Evolutionary conservation across 1,140 invertebrate species (phyloP).

Genomic region (Aporrectodea caliginosa): DNA sequence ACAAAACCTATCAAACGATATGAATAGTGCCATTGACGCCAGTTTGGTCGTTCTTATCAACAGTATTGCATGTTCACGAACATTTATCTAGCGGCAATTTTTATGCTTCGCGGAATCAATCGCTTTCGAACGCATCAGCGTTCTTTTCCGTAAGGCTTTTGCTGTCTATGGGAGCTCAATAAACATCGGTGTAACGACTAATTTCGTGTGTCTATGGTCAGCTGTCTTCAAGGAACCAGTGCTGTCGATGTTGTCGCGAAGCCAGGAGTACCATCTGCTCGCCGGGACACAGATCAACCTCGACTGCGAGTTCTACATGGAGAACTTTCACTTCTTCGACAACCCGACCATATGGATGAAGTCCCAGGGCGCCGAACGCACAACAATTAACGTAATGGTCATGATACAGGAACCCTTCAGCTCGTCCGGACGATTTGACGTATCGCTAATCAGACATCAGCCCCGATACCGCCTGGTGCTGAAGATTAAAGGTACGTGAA

Average conservation of each 20-base stretch:
- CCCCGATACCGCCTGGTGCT: constrained; percentile 8
- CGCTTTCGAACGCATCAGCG: too few relatives aligned
- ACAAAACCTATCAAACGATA: too few relatives aligned
- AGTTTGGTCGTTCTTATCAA: too few relatives aligned
- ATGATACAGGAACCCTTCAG: constrained; percentile 9
- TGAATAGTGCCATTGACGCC: too few relatives aligned
- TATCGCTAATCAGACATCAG: not conserved
- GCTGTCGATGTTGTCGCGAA: not conserved
- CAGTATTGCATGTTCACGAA: too few relatives aligned
- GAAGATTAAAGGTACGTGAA: constrained; percentile 18
- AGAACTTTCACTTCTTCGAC: constrained; percentile 5
- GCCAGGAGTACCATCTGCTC: not conserved
- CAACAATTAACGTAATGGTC: constrained; percentile 3
- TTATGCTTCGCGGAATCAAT: too few relatives aligned
- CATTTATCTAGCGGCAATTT: too few relatives aligned
- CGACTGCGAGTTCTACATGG: constrained; percentile 14
- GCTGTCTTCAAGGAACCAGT: not conserved
- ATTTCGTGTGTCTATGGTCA: too few relatives aligned
- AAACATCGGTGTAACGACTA: too few relatives aligned
- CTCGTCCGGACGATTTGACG: not conserved
- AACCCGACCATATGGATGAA: constrained; percentile 17
- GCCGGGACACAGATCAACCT: not conserved
- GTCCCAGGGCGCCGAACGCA: not conserved
- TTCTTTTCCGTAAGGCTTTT: too few relatives aligned
- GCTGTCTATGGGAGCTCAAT: too few relatives aligned